Evolutionary conservation across 1,140 invertebrate species (phyloP).

Genomic region (Wiebesia pumilae): DNA sequence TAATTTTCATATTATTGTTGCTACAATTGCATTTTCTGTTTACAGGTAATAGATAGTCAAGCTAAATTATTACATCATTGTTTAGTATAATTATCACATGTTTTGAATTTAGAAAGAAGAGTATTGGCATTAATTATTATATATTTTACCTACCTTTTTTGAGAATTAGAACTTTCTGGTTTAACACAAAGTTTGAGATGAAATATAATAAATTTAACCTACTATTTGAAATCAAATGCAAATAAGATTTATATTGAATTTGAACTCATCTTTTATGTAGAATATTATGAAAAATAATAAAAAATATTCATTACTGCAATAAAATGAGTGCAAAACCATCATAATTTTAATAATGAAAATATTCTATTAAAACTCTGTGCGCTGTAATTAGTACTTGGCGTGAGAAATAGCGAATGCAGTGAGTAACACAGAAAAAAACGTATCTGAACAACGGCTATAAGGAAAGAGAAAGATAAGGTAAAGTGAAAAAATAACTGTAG

Average conservation of each 20-base stretch:
- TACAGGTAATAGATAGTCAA: no score
- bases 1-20: no score
- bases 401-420: conserved; percentile 6
- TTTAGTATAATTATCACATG: no score
- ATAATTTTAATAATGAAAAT: conserved; percentile 29
- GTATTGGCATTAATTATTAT: no score
- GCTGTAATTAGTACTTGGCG: conserved; percentile 40
- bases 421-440: conserved; percentile 29
- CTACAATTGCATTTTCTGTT: no score
- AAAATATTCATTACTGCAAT: background rate
- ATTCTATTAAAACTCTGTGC: background rate
- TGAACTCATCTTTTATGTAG: background rate
- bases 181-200: no score
- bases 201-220: no score
- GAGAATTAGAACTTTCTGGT: no score
- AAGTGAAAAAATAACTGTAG: conserved; percentile 17
- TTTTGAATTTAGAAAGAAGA: no score
- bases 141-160: no score
- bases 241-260: background rate
- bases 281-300: background rate
- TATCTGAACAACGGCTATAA: background rate
- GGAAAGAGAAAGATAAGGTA: background rate
- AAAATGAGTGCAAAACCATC: conserved; percentile 11
- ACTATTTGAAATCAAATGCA: background rate
- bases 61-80: no score